Conservation (phyloP, 1,140 invertebrate genomes). For the Psilanteris sp. region DNA sequence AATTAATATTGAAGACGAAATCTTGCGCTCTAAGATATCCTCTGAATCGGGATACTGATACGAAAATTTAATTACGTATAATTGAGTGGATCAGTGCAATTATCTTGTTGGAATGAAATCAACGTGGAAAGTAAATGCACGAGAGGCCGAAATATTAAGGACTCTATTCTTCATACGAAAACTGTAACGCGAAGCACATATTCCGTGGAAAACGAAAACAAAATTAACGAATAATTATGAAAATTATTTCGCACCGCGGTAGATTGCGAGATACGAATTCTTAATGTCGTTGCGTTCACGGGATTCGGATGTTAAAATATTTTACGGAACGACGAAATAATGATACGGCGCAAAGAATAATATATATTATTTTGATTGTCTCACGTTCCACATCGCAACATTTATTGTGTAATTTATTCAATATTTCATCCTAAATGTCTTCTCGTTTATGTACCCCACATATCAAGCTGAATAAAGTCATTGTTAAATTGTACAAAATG, state of each 20-base stretch:
- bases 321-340: conserved; percentile 13
- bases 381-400: conserved; percentile 36
- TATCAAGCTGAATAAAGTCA: conserved; percentile 24
- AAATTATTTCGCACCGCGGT: conserved; percentile 3
- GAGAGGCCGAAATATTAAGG: neutral
- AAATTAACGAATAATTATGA: conserved; percentile 2
- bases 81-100: conserved; percentile 20
- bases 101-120: conserved; percentile 21
- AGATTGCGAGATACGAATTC: conserved; percentile 4
- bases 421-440: conserved; percentile 11
- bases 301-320: conserved; percentile 2
- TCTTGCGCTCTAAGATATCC: conserved; percentile 9
- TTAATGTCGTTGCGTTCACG: neutral
- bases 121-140: neutral
- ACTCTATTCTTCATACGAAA: neutral
- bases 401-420: conserved; percentile 33
- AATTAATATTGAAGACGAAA: conserved; percentile 42
- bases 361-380: conserved; percentile 44
- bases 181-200: neutral
- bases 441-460: conserved; percentile 1
- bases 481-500: conserved; percentile 23
- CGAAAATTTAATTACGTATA: conserved; percentile 35
- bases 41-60: conserved; percentile 13
- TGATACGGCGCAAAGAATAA: conserved; percentile 7
- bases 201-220: neutral